phyloP scores from a whole-genome alignment of 1,140 invertebrate species.

The Lasioglossum baleicum region DNA sequence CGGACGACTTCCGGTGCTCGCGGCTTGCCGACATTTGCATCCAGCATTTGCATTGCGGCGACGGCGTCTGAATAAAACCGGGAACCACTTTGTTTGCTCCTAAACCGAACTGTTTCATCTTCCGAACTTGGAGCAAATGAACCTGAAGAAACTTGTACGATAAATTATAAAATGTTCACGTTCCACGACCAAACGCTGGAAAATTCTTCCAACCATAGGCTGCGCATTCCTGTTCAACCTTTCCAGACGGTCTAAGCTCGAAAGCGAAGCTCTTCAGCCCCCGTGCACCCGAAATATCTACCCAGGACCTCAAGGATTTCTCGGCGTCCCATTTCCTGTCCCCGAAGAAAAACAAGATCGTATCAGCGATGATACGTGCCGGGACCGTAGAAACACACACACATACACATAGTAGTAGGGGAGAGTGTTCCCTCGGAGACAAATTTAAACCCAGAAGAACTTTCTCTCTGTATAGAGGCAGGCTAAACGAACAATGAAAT shows the following conservation, averaged over 20 bases:
- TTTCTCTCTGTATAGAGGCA: too few relatives aligned
- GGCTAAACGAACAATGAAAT: background rate
- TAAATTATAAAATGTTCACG: too few relatives aligned
- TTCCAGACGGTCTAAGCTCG: too few relatives aligned
- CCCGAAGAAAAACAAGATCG: conserved; percentile 10
- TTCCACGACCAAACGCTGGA: too few relatives aligned
- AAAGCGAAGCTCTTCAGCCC: background rate
- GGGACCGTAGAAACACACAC: background rate
- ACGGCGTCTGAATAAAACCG: conserved; percentile 63
- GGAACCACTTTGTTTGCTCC: conserved; percentile 15
- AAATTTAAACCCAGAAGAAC: too few relatives aligned
- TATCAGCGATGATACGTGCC: conserved; percentile 23
- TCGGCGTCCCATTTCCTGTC: background rate
- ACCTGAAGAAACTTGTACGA: background rate
- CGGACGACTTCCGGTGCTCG: conserved; percentile 69
- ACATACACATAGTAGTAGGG: background rate
- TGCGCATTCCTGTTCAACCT: too few relatives aligned
- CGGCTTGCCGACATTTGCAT: conserved; percentile 53
- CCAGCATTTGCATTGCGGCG: conserved; percentile 58
- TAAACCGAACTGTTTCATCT: background rate
- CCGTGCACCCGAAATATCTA: background rate
- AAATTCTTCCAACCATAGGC: too few relatives aligned
- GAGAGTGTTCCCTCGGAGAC: too few relatives aligned
- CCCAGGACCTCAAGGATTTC: background rate
- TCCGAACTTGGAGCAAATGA: too few relatives aligned